These are phyloP conservation scores for Drosophila anomelani DNA, from an alignment of 2,888 invertebrate genomes.

Conservation along the genomic window DNA sequence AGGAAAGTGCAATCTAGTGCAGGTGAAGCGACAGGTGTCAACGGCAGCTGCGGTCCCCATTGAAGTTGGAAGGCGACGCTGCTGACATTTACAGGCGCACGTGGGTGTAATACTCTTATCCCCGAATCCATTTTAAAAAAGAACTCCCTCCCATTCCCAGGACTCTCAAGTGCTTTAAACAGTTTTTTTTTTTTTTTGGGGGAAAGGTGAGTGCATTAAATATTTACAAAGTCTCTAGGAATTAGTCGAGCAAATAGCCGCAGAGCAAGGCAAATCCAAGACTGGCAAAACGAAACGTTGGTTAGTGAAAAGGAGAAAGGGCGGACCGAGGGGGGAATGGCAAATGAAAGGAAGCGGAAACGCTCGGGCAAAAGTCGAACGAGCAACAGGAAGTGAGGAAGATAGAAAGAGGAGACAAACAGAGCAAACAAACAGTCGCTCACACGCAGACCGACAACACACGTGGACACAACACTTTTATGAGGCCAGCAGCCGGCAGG, in stretches of 20 bases:
- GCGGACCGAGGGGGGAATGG: conserved; percentile 32
- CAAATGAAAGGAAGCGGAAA: conserved; percentile 73
- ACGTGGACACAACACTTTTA: conserved; percentile 54
- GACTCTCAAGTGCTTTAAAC: conserved; percentile 23
- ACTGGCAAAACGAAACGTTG: conserved; percentile 26
- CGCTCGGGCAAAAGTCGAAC: conserved; percentile 63
- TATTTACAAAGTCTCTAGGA: conserved; percentile 24
- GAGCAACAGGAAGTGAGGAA: conserved; percentile 61
- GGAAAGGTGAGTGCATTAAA: conserved; percentile 10
- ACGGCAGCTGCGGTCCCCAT: conserved; percentile 17
- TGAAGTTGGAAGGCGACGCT: conserved; percentile 21
- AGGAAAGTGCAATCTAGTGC: conserved; percentile 18
- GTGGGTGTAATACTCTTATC: conserved; percentile 4
- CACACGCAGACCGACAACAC: conserved; percentile 23
- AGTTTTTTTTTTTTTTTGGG: neutral
- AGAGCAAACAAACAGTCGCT: conserved; percentile 34
- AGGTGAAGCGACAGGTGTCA: conserved; percentile 35
- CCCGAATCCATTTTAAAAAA: conserved; percentile 1
- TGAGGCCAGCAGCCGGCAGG: conserved; percentile 38
- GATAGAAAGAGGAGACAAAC: neutral
- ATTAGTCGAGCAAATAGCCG: conserved; percentile 33
- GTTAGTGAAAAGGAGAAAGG: neutral
- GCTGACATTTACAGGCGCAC: conserved; percentile 8
- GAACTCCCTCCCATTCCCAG: neutral
- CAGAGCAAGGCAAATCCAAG: conserved; percentile 22